Conservation (phyloP, 2,888 invertebrate species). For the Carabus problematicus region DNA sequence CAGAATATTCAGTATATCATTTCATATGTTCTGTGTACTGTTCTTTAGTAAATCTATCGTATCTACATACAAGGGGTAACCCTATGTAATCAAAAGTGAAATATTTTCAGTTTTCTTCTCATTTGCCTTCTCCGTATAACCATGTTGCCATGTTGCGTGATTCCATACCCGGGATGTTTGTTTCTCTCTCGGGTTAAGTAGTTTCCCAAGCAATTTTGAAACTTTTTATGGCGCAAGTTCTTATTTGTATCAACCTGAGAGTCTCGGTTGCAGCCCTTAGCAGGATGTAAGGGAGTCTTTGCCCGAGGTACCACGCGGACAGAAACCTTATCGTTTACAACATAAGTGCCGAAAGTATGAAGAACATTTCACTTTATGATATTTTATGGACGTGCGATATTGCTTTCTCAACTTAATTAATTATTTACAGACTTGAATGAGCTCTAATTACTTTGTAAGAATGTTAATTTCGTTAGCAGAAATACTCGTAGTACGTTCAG, state of each 20-base stretch:
- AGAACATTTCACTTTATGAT: constrained; percentile 10
- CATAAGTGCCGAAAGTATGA: constrained; percentile 17
- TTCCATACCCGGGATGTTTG: no score
- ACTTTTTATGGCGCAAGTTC: constrained; percentile 30
- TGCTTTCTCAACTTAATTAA: constrained; percentile 19
- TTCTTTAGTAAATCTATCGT: no score
- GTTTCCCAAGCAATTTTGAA: constrained; percentile 29
- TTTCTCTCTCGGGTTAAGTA: not conserved
- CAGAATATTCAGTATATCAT: no score
- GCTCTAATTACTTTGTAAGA: constrained; percentile 7
- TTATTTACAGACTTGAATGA: constrained; percentile 19
- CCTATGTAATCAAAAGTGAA: no score
- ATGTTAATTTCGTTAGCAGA: constrained; percentile 9
- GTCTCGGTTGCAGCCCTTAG: not conserved
- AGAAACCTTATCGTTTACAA: not conserved
- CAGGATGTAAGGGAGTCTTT: no score
- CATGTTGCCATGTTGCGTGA: no score
- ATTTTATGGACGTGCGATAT: constrained; percentile 14
- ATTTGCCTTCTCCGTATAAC: no score
- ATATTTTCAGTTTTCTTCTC: no score
- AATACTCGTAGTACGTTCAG: no score
- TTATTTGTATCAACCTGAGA: constrained; percentile 33
- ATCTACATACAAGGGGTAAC: no score
- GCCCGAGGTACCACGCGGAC: no score
- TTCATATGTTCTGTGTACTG: no score